Evolutionary conservation across 2,888 invertebrate genomes (phyloP), one percentile per base, ranked within the genome.

Genomic region (Phaonia tiefii): DNA sequence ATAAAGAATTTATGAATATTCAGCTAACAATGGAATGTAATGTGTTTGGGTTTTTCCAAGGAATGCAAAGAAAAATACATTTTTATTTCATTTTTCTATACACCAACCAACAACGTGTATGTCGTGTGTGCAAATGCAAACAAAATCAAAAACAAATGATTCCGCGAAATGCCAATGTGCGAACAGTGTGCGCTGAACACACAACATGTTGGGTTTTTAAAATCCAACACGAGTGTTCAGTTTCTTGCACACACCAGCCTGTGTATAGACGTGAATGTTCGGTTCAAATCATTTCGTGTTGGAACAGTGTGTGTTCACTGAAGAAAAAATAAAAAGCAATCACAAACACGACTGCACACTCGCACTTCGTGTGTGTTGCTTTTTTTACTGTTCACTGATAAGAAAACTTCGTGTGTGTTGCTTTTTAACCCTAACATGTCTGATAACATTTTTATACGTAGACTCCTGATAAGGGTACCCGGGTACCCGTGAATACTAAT

Each of bases 351-450:
- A 42, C 42, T 42, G 42, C 2, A 42, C n/a, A n/a, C n/a, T n/a
- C n/a, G n/a, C n/a, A n/a, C n/a, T n/a, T n/a, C n/a, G n/a, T n/a
- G n/a, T n/a, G 13, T 13, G 13, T 42, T n/a, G 42, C 42, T n/a
- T n/a, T n/a, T n/a, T n/a, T n/a, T n/a, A n/a, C n/a, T n/a, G n/a
- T n/a, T n/a, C n/a, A n/a, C n/a, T n/a, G n/a, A n/a, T n/a, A n/a
- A n/a, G n/a, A n/a, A n/a, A n/a, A 42, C 42, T 42, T 42, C n/a
- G 42, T 42, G 42, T 42, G 42, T 42, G 42, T 42, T 42, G 42
- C 42, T 42, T 42, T 42, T n/a, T n/a, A n/a, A n/a, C n/a, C n/a
- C n/a, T n/a, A n/a, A n/a, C n/a, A n/a, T n/a, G n/a, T n/a, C n/a
- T n/a, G n/a, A n/a, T n/a, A n/a, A n/a, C n/a, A n/a, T n/a, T n/a